These are phyloP conservation scores for Arnoldichthys spilopterus DNA, from an alignment of 2,797 vertebrate species.

Conservation along the genomic window DNA sequence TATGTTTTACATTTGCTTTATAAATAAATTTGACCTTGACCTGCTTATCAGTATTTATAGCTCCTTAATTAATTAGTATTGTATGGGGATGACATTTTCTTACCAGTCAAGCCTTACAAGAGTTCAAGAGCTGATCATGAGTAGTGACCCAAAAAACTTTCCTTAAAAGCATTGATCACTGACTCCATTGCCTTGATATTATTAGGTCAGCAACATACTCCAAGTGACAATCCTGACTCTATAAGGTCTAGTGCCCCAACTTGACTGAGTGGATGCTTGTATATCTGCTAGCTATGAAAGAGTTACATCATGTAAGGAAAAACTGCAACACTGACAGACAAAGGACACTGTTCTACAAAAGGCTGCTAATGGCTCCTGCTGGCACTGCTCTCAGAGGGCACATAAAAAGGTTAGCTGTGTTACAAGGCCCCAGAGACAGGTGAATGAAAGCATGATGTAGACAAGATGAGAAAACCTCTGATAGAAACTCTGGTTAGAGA, in stretches of 20 bases:
- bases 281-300: neutral
- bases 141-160: neutral
- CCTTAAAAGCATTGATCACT: neutral
- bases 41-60: too few species aligned
- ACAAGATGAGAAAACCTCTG: conserved; percentile 1
- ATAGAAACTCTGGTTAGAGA: neutral
- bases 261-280: neutral
- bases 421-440: neutral
- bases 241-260: neutral
- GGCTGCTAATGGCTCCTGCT: neutral
- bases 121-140: neutral
- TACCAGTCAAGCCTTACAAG: too few species aligned
- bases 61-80: neutral
- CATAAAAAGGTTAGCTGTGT: neutral
- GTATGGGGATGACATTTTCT: too few species aligned
- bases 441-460: neutral
- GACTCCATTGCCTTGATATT: neutral
- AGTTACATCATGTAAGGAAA: neutral
- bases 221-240: neutral
- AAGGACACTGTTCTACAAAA: neutral
- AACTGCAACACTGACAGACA: too few species aligned
- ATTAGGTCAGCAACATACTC: neutral
- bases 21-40: too few species aligned
- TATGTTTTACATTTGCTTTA: too few species aligned
- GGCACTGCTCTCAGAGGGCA: neutral